Evolutionary conservation across 2,888 invertebrate species (phyloP), one percentile per base, ranked within the genome.

Genomic region (Calameuta idolon): DNA sequence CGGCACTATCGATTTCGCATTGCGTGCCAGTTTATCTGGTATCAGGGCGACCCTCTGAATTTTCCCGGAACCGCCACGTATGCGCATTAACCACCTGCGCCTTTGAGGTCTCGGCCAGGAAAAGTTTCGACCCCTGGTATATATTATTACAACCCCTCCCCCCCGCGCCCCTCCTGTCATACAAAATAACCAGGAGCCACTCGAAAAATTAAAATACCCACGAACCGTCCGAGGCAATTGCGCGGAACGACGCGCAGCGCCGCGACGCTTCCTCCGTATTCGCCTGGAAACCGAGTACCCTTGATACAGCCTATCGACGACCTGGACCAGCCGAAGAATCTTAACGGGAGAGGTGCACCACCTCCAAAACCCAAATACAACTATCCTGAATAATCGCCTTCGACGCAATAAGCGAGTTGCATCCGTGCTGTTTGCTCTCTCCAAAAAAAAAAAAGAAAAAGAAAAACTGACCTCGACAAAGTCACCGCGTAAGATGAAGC

Each of bases 401-500:
- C 23, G 5, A 23, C 15, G 15, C 40, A 40, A 0, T 40, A 40
- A 40, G 12, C 40, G 23, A 40, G 23, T 40, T 4, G 40, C 15
- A 23, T 5, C 2, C 15, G 15, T 40, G 15, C 2, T 23, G 5
- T 1, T 40, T 40, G 23, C 23, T 4, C 1, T 15, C 0, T 3
- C 37, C 1, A 3, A 0, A 12, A 37, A 37, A 40, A 40, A 40
- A 37, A 37, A 40, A 81, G 78, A 85, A 81, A 83, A 85, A 34
- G 37, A 37, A 71, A 30, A 69, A 78, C 71, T 40, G 76, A 71
- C 75, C 77, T 75, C 78, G 74, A 78, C 82, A 81, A 85, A 86
- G 86, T 87, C 87, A 85, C 81, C 83, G 83, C 76, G 40, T 75
- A 79, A 83, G 83, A 86, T 82, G 81, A 87, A 86, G 83, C 84